Base-by-base conservation (phyloP, 2,888 invertebrate genomes). In the Punctoribates punctum region DNA sequence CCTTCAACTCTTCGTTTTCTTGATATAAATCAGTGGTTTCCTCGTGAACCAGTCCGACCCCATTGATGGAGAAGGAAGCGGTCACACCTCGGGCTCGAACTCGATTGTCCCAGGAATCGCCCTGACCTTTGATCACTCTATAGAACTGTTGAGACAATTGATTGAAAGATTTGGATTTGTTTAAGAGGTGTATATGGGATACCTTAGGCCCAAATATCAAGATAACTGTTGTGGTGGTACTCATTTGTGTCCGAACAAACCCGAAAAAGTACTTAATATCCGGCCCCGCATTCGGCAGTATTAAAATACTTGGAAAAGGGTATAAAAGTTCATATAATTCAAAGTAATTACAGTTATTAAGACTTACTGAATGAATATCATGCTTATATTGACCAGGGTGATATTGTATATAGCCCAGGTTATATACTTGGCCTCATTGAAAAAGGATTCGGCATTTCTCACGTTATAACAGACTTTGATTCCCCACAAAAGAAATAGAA, bases 331-430 rank as follows among this genome's bases (percentile, higher is more conserved):
- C 2, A 17, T 6, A 6, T 17, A 48, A 48, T 78, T 73, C 76
- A 48, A 72, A 51, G 65, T 34, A 15, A 62, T 86, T 60, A 86
- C 86, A 80, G 2, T 25, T 38, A 48, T 5, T 23, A 23, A 17
- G 27, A 91, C 94, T 90, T 87, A 96, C 96, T 94, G 94, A 82
- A 96, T 90, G 27, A 93, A 91, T 80, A 94, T 91, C 92, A 95
- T 94, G 79, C 93, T 88, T 75, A 91, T 92, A 85, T 96, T 96
- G 81, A 95, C 93, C 76, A 93, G 88, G 80, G 94, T 93, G 82
- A 95, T 95, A 84, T 95, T 96, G 86, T 96, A 96, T 80, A 95
- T 94, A 74, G 95, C 94, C 85, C 93, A 94, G 78, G 94, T 94
- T 84, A 96, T 96, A 81, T 93, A 89, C 81, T 92, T 88, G 20